phyloP scores from a whole-genome alignment of 2,113 vertebrate species.

The Brevimyrus niger region DNA sequence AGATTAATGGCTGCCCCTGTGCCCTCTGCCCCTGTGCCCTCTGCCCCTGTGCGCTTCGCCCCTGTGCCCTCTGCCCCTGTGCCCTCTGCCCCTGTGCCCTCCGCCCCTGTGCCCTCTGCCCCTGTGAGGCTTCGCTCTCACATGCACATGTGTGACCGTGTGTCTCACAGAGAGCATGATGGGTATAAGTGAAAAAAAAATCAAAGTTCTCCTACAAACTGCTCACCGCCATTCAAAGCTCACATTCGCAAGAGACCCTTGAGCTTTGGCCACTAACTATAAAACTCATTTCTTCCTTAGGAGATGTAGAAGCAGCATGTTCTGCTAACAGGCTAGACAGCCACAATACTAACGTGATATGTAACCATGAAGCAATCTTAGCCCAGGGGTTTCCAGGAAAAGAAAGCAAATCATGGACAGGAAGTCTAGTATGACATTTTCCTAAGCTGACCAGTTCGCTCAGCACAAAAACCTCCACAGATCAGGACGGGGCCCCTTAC shows the following conservation, averaged over 20 bases:
- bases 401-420: background rate
- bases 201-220: background rate
- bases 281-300: background rate
- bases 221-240: background rate
- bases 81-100: background rate
- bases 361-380: background rate
- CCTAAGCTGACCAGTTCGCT: too few relatives aligned
- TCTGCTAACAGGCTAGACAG: background rate
- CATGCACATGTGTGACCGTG: background rate
- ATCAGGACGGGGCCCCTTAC: slow-evolving; percentile 23
- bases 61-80: background rate
- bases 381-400: background rate
- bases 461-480: background rate
- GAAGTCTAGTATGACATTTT: background rate
- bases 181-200: background rate
- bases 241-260: background rate
- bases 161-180: background rate
- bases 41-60: background rate
- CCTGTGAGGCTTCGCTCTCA: background rate
- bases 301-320: background rate
- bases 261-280: background rate
- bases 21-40: background rate
- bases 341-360: too few relatives aligned
- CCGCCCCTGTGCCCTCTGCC: background rate
- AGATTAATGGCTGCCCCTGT: background rate